These are phyloP conservation scores for Drosophila equinoxialis DNA, from an alignment of 1,140 invertebrate genomes.

Conservation along the genomic window DNA sequence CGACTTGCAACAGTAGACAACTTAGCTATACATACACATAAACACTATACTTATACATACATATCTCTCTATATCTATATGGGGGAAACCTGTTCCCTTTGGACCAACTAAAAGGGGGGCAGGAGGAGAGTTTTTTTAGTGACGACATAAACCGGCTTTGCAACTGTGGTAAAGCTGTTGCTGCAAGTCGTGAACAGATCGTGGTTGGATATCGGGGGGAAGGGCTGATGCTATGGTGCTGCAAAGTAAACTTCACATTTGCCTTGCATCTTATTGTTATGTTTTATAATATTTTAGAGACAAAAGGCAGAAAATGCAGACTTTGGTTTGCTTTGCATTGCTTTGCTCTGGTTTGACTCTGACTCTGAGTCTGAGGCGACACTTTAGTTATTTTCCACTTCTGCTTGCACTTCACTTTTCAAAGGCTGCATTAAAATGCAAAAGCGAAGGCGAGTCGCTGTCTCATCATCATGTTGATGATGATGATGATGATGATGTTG, in stretches of 20 bases:
- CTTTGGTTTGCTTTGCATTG: conserved; percentile 23
- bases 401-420: conserved; percentile 76
- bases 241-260: conserved; percentile 73
- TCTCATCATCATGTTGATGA: conserved; percentile 26
- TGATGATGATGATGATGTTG: conserved; percentile 19
- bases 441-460: conserved; percentile 14
- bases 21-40: conserved; percentile 33
- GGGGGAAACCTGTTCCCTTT: conserved; percentile 58
- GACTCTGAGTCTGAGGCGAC: conserved; percentile 59
- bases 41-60: conserved; percentile 15
- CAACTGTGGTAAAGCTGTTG: conserved; percentile 23
- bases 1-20: conserved; percentile 74
- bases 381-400: conserved; percentile 81
- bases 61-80: not conserved
- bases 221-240: not conserved
- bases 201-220: too few relatives aligned
- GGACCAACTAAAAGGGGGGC: not conserved
- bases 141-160: conserved; percentile 77
- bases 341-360: conserved; percentile 25
- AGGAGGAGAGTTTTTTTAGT: conserved; percentile 58
- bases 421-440: conserved; percentile 79
- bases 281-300: conserved; percentile 78
- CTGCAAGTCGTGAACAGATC: not conserved
- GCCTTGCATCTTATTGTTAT: conserved; percentile 75
- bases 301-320: conserved; percentile 58